Percentiles rank a stretch among this genome's conserved stretches.
phyloP scores from a whole-genome alignment of 2,113 vertebrate genomes.

The Trinectes maculatus region DNA sequence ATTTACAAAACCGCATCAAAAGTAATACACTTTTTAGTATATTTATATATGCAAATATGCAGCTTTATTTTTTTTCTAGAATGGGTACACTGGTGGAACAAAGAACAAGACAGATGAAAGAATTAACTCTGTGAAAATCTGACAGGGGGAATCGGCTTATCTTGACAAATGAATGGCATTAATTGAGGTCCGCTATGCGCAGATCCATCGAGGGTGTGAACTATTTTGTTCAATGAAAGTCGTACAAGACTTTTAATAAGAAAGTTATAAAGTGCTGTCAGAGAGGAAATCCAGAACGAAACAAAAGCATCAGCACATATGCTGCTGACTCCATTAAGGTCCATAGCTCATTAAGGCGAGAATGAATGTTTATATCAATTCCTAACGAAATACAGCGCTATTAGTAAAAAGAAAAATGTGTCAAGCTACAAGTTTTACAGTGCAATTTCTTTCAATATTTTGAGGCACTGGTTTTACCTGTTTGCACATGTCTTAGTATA shows the following conservation, averaged over 20 bases:
- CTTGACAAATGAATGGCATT: constrained; percentile 71
- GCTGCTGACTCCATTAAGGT: constrained; percentile 43
- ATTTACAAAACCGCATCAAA: no score
- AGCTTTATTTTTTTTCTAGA: constrained; percentile 26
- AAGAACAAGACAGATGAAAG: constrained; percentile 63
- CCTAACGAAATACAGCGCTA: constrained; percentile 17
- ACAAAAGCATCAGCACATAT: constrained; percentile 39
- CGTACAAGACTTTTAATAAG: constrained; percentile 39
- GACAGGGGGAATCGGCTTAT: constrained; percentile 69
- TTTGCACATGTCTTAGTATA: no score
- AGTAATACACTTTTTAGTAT: constrained; percentile 43
- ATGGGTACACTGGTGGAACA: constrained; percentile 58
- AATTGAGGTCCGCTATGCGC: constrained; percentile 49
- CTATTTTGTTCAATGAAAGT: constrained; percentile 24
- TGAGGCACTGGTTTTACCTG: no score
- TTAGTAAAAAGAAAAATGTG: not conserved
- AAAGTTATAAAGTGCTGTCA: constrained; percentile 26
- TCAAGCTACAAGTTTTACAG: not conserved
- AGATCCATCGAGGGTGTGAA: constrained; percentile 18
- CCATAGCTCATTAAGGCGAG: constrained; percentile 51
- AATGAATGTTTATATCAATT: not conserved
- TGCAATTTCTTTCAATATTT: no score
- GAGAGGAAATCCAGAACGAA: constrained; percentile 10
- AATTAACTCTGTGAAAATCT: constrained; percentile 65
- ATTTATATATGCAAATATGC: constrained; percentile 61